Percentiles rank a stretch among this genome's conserved stretches.
These are phyloP conservation scores for Anguilla rostrata DNA, from an alignment of 2,113 vertebrate genomes.

Conservation along the genomic window DNA sequence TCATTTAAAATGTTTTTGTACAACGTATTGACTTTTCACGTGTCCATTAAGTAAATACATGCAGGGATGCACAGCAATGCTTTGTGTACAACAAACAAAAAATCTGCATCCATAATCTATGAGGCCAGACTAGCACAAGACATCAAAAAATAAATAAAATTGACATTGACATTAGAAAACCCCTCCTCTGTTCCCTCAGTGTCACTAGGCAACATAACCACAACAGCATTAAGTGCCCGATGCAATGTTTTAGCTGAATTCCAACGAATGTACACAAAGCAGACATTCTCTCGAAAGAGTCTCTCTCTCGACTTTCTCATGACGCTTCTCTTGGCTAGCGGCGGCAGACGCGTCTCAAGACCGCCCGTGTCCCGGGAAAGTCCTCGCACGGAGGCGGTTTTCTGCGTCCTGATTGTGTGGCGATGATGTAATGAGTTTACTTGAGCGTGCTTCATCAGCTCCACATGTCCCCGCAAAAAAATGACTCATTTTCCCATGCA, in stretches of 20 bases:
- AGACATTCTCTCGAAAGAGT: no score
- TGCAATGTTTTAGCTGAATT: background rate
- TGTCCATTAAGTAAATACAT: no score
- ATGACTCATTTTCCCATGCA: conserved; percentile 15
- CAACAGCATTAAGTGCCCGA: background rate
- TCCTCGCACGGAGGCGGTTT: conserved; percentile 36
- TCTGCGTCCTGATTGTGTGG: conserved; percentile 35
- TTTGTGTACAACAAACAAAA: no score
- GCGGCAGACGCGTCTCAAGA: conserved; percentile 35
- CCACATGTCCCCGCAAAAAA: conserved; percentile 33
- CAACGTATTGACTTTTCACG: no score
- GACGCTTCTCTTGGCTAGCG: conserved; percentile 26
- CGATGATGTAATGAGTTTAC: conserved; percentile 50
- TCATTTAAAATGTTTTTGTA: no score
- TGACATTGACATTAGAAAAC: background rate
- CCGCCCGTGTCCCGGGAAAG: conserved; percentile 28
- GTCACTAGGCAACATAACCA: background rate
- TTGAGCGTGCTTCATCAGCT: conserved; percentile 44
- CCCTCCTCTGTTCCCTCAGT: background rate
- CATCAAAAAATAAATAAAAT: background rate
- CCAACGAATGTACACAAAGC: background rate
- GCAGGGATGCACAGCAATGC: no score
- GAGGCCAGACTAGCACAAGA: no score
- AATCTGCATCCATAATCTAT: no score
- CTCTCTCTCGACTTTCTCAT: conserved; percentile 16